Evolutionary conservation across 2,797 vertebrate species (phyloP).

Genomic region (Oryzias dopingdopingensis): DNA sequence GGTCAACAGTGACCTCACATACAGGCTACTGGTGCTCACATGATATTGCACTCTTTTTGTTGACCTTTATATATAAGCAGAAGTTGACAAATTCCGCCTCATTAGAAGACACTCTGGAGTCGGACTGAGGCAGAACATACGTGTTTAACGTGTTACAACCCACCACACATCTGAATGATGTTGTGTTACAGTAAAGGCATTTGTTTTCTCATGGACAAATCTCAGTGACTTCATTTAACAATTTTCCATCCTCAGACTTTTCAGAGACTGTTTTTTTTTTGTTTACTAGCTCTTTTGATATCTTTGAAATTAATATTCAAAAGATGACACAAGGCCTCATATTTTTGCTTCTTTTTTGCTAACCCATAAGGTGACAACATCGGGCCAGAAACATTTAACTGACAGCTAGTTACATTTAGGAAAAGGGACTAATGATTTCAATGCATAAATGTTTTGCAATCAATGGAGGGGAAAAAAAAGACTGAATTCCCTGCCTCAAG

Average conservation of each 20-base stretch:
- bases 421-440: constrained; percentile 11
- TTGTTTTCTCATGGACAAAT: constrained; percentile 10
- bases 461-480: constrained; percentile 5
- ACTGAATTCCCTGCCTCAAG: constrained; percentile 13
- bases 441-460: constrained; percentile 6
- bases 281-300: constrained; percentile 33
- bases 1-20: constrained; percentile 97
- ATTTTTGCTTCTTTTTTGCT: constrained; percentile 32
- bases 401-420: constrained; percentile 10
- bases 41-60: constrained; percentile 93
- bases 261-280: constrained; percentile 25
- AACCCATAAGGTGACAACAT: constrained; percentile 51
- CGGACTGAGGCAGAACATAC: constrained; percentile 57
- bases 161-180: constrained; percentile 21
- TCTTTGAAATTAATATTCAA: constrained; percentile 24
- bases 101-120: constrained; percentile 56
- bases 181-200: constrained; percentile 7
- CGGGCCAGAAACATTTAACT: constrained; percentile 42
- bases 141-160: background rate
- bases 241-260: constrained; percentile 30
- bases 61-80: constrained; percentile 93
- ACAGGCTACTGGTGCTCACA: constrained; percentile 97
- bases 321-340: constrained; percentile 17
- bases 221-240: constrained; percentile 19
- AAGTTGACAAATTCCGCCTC: constrained; percentile 59